phyloP scores from a whole-genome alignment of 2,888 invertebrate genomes.

The Laothoe populi region DNA sequence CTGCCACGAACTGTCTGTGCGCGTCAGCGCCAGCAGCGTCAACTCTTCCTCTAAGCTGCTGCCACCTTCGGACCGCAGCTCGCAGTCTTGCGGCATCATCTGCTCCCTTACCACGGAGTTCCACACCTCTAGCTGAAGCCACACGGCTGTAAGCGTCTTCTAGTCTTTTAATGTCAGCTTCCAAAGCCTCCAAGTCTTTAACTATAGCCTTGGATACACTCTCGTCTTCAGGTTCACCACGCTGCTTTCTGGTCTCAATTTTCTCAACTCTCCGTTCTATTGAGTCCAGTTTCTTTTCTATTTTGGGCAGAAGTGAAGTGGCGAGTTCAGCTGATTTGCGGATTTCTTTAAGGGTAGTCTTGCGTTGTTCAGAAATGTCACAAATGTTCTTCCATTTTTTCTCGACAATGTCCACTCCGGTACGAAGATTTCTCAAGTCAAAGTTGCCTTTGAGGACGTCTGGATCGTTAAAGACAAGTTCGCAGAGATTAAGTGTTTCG shows the following conservation, averaged over 20 bases:
- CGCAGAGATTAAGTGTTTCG: conserved; percentile 91
- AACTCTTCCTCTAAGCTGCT: conserved; percentile 85
- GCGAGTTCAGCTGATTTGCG: conserved; percentile 87
- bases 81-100: conserved; percentile 88
- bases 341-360: conserved; percentile 68
- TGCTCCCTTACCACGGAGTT: conserved; percentile 86
- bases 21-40: conserved; percentile 85
- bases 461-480: conserved; percentile 90
- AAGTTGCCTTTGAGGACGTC: conserved; percentile 90
- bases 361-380: conserved; percentile 88
- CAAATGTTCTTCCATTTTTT: conserved; percentile 92
- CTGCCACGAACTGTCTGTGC: conserved; percentile 88
- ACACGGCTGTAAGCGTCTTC: conserved; percentile 89
- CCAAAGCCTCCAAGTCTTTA: conserved; percentile 85
- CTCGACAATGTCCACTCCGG: conserved; percentile 89
- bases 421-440: conserved; percentile 87
- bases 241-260: conserved; percentile 72
- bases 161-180: conserved; percentile 86
- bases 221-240: conserved; percentile 75
- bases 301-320: conserved; percentile 86
- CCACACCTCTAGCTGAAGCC: conserved; percentile 87
- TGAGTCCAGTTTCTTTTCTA: conserved; percentile 85
- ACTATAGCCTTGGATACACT: conserved; percentile 85
- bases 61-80: conserved; percentile 87
- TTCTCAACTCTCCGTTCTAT: conserved; percentile 86